Conservation (phyloP, 2,113 vertebrate genomes). For the Corvus hawaiiensis region DNA sequence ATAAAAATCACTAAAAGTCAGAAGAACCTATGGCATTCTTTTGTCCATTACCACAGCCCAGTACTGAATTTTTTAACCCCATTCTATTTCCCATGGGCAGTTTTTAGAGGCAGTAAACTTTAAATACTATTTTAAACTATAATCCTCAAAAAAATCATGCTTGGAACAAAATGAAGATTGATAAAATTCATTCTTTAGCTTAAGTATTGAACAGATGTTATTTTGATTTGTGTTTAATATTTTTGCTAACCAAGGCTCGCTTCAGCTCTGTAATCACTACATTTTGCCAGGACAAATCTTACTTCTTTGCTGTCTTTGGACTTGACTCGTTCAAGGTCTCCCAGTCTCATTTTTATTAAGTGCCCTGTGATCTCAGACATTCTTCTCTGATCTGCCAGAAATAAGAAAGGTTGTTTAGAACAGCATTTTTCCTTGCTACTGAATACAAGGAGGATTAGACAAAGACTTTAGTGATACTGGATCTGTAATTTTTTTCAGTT, state of each 20-base stretch:
- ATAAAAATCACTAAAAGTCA: not conserved
- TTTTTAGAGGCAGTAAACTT: not conserved
- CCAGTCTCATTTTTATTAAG: conserved; percentile 91
- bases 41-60: not conserved
- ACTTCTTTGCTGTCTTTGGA: conserved; percentile 91
- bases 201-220: not conserved
- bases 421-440: not conserved
- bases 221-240: not conserved
- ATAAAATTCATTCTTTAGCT: not conserved
- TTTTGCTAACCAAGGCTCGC: not conserved
- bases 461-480: not conserved
- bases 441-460: not conserved
- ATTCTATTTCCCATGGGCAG: not conserved
- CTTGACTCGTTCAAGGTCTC: conserved; percentile 85
- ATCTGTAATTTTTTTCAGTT: not conserved
- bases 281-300: conserved; percentile 32
- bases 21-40: not conserved
- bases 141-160: not conserved
- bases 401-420: not conserved
- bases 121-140: not conserved
- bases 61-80: not conserved
- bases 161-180: not conserved
- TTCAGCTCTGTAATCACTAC: not conserved
- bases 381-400: conserved; percentile 86
- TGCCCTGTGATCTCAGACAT: conserved; percentile 93